These are phyloP conservation scores for Argyra leucocephala DNA, from an alignment of 2,888 invertebrate species.

Conservation along the genomic window DNA sequence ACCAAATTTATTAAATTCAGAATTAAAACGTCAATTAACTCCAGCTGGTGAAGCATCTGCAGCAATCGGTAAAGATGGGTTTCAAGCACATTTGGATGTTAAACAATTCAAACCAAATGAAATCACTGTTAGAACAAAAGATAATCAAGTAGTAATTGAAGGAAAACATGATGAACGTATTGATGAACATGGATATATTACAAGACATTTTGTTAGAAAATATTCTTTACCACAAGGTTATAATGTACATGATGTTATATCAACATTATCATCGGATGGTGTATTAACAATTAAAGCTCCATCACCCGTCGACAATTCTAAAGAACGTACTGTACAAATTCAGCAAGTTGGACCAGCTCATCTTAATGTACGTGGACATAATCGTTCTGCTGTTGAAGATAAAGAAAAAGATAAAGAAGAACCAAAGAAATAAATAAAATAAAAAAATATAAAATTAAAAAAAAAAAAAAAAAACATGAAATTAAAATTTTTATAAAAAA, in stretches of 20 bases:
- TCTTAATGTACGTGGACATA: conserved; percentile 9
- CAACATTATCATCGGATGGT: conserved; percentile 64
- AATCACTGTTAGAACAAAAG: conserved; percentile 66
- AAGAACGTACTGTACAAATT: conserved; percentile 55
- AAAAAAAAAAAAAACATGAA: neutral
- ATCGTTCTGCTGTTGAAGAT: no score
- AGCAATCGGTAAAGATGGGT: conserved; percentile 53
- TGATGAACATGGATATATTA: conserved; percentile 63
- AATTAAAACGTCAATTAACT: neutral
- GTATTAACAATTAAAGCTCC: conserved; percentile 60
- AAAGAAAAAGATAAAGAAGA: neutral
- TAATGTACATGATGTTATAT: conserved; percentile 59
- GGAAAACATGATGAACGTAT: conserved; percentile 69
- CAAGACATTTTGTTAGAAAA: conserved; percentile 50
- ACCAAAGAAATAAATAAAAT: neutral
- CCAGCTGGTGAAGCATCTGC: conserved; percentile 43
- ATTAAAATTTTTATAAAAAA: neutral
- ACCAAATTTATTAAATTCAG: neutral
- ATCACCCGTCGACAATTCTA: conserved; percentile 35
- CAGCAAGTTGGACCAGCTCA: conserved; percentile 55
- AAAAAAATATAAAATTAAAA: no score
- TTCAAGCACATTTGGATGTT: conserved; percentile 64
- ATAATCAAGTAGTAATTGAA: conserved; percentile 62
- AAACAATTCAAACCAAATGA: conserved; percentile 71
- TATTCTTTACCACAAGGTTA: conserved; percentile 68